Base-by-base conservation (phyloP, 1,140 invertebrate species). In the Drosophila kepulauana region DNA sequence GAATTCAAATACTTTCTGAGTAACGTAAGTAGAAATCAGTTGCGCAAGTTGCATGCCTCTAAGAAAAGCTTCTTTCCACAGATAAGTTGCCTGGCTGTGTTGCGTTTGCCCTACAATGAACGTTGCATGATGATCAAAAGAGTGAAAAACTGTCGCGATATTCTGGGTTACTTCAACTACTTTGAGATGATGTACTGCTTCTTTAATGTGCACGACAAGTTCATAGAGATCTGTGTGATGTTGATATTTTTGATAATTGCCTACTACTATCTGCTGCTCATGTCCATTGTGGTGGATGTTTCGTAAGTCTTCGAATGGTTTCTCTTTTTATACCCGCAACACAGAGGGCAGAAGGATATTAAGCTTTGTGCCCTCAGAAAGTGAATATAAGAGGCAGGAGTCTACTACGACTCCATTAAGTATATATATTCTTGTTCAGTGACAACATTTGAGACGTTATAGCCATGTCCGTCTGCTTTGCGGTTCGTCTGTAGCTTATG, bases 101-200 rank as follows among this genome's bases (percentile, higher is more conserved):
- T 82, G 51, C 45, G 33, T 0, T 6, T 87, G 6, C n/a, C 58
- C 0, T 86, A 69, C 6, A 0, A 4, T 0, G 13, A 35, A 5
- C 82, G 82, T 5, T 86, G 82, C 30, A 0, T 0, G 11, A 64
- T 86, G 79, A 48, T 67, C 20, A 5, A 2, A 25, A 15, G 5
- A 0, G 20, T 76, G 3, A 1, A 8, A 1, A 28, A 86, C 8
- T 86, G 82, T 43, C 11, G 41, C 1, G 10, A 13, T 0, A 76
- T 70, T 0, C 49, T 70, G 0, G 59, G 57, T 7, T 66, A 66
- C 3, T 67, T 86, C 20, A 79, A 86, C 41, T 86, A 86, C 33
- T 86, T 73, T 2, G 45, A 70, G 35, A 16, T 86, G 49, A 82
- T 86, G 59, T 87, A 79, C 2, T 86, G 82, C n/a, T 8, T 7